Conservation (phyloP, 2,888 invertebrate species). For the Parnassius glacialis region DNA sequence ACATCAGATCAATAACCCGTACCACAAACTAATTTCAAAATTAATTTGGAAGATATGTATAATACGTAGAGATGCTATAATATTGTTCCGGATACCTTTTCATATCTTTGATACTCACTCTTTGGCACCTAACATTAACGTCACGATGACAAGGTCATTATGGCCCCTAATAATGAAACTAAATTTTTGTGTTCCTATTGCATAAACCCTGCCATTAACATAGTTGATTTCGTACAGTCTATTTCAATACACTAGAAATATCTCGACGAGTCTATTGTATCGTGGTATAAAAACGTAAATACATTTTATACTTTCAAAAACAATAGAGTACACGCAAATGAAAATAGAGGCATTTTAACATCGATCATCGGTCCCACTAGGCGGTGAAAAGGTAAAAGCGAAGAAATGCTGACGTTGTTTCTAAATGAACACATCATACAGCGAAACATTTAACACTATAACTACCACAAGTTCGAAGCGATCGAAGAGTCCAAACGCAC, state of each 20-base stretch:
- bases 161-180: slow-evolving; percentile 49
- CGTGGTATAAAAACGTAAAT: slow-evolving; percentile 33
- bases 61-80: slow-evolving; percentile 64
- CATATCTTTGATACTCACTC: slow-evolving; percentile 77
- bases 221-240: slow-evolving; percentile 26
- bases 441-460: slow-evolving; percentile 72
- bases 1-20: slow-evolving; percentile 80
- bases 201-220: slow-evolving; percentile 47
- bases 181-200: slow-evolving; percentile 44
- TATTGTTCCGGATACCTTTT: slow-evolving; percentile 61
- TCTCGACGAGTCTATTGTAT: slow-evolving; percentile 8
- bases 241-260: slow-evolving; percentile 20
- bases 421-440: slow-evolving; percentile 77
- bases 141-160: slow-evolving; percentile 52
- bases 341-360: slow-evolving; percentile 46
- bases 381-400: slow-evolving; percentile 54
- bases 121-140: slow-evolving; percentile 76
- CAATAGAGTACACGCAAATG: slow-evolving; percentile 65
- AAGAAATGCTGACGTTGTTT: slow-evolving; percentile 62
- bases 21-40: slow-evolving; percentile 68
- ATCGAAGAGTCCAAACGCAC: slow-evolving; percentile 57
- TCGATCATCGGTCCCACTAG: slow-evolving; percentile 60
- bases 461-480: slow-evolving; percentile 70
- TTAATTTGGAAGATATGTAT: slow-evolving; percentile 72
- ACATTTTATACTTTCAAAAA: slow-evolving; percentile 52